phyloP scores from a whole-genome alignment of 2,888 invertebrate genomes.

The Phyllotreta cruciferae region DNA sequence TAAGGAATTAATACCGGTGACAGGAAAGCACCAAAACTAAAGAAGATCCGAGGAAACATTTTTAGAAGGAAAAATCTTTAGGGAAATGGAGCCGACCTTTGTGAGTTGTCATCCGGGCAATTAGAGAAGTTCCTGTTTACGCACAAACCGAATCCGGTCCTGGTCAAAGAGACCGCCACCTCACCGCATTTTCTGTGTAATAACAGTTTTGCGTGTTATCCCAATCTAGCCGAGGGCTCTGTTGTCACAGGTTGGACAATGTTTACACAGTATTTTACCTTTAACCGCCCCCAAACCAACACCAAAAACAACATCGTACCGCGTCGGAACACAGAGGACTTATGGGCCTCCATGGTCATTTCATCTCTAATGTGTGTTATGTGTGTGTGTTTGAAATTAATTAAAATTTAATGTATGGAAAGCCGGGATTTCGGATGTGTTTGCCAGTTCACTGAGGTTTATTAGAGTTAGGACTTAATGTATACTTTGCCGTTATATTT shows the following conservation, averaged over 20 bases:
- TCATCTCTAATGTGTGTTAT: slow-evolving; percentile 41
- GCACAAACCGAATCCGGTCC: slow-evolving; percentile 23
- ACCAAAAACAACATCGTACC: slow-evolving; percentile 41
- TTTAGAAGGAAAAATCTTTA: background rate
- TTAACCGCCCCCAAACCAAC: slow-evolving; percentile 38
- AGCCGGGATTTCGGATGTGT: slow-evolving; percentile 37
- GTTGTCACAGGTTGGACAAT: slow-evolving; percentile 49
- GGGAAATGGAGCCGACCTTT: slow-evolving; percentile 3
- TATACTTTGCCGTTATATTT: slow-evolving; percentile 29
- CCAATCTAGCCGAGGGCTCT: slow-evolving; percentile 49
- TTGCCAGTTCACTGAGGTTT: slow-evolving; percentile 35
- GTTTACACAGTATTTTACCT: slow-evolving; percentile 45
- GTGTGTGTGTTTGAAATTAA: slow-evolving; percentile 44
- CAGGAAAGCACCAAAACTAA: too few relatives aligned
- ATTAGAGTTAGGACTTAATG: slow-evolving; percentile 34
- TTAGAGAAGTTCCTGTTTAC: slow-evolving; percentile 23
- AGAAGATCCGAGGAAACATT: background rate
- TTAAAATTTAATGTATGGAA: slow-evolving; percentile 43
- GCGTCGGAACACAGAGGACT: slow-evolving; percentile 39
- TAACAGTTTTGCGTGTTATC: slow-evolving; percentile 54
- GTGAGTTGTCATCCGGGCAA: background rate
- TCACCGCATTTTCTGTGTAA: slow-evolving; percentile 45
- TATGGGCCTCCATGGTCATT: slow-evolving; percentile 41
- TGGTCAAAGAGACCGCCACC: slow-evolving; percentile 28
- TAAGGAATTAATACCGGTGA: too few relatives aligned